These are phyloP conservation scores for Bibio marci DNA, from an alignment of 2,888 invertebrate species.

Conservation along the genomic window DNA sequence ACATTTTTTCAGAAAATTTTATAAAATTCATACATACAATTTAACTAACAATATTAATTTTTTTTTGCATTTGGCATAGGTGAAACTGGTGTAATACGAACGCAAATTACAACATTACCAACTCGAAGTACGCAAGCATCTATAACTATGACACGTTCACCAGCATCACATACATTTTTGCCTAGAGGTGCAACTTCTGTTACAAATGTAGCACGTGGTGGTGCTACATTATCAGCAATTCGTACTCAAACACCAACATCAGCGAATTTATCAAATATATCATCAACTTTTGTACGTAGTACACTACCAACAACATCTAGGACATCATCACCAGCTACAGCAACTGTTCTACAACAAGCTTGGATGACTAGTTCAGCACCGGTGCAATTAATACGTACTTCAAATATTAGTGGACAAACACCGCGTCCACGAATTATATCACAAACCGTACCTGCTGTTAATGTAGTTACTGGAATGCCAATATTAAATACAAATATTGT, in stretches of 20 bases:
- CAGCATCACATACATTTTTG: slow-evolving; percentile 24
- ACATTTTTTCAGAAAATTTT: no score
- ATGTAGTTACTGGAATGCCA: slow-evolving; percentile 6
- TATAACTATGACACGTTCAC: slow-evolving; percentile 27
- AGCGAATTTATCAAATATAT: slow-evolving; percentile 13
- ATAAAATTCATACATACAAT: no score
- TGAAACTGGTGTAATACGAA: slow-evolving; percentile 14
- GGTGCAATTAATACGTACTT: slow-evolving; percentile 24
- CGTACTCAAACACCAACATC: slow-evolving; percentile 19
- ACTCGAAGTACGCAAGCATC: slow-evolving; percentile 29
- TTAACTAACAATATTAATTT: no score
- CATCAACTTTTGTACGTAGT: slow-evolving; percentile 24
- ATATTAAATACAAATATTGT: slow-evolving; percentile 7
- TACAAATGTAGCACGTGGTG: slow-evolving; percentile 24
- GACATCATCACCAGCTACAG: slow-evolving; percentile 17
- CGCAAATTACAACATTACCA: slow-evolving; percentile 28
- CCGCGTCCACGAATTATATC: slow-evolving; percentile 25
- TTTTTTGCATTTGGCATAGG: slow-evolving; percentile 3
- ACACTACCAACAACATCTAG: slow-evolving; percentile 15
- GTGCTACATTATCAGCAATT: slow-evolving; percentile 19
- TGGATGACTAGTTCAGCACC: slow-evolving; percentile 23
- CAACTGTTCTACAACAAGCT: slow-evolving; percentile 18
- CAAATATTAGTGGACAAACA: slow-evolving; percentile 15
- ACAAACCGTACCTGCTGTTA: slow-evolving; percentile 17
- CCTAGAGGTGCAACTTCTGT: slow-evolving; percentile 21